Conservation (phyloP, 2,888 invertebrate species). For the Azorinus chamasolen region DNA sequence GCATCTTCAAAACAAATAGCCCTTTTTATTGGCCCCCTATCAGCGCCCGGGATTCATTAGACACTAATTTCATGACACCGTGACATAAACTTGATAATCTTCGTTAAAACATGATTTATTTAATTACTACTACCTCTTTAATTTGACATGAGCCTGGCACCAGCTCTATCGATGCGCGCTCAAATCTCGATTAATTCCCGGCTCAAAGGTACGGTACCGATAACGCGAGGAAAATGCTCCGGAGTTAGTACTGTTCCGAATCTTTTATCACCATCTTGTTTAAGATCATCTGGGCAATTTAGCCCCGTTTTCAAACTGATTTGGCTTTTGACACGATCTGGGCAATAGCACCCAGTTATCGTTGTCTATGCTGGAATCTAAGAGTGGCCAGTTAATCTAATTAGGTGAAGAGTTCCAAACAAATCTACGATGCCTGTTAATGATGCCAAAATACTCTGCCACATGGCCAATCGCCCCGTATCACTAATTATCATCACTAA, state of each 20-base stretch:
- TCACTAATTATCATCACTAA: too few relatives aligned
- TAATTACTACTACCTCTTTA: slow-evolving; percentile 47
- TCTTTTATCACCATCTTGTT: too few relatives aligned
- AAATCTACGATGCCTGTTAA: slow-evolving; percentile 46
- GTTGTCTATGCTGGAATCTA: slow-evolving; percentile 9
- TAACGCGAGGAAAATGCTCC: not conserved
- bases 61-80: slow-evolving; percentile 31
- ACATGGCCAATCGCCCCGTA: slow-evolving; percentile 14
- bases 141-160: slow-evolving; percentile 50
- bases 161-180: slow-evolving; percentile 5
- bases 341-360: too few relatives aligned
- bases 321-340: slow-evolving; percentile 22
- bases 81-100: slow-evolving; percentile 49
- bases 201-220: slow-evolving; percentile 8
- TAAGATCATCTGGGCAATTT: slow-evolving; percentile 23
- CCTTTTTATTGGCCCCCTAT: slow-evolving; percentile 3
- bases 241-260: too few relatives aligned
- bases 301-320: slow-evolving; percentile 31
- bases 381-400: slow-evolving; percentile 51
- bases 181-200: too few relatives aligned
- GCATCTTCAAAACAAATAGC: not conserved
- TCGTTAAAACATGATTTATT: slow-evolving; percentile 57
- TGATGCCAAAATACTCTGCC: not conserved
- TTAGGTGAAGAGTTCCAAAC: slow-evolving; percentile 46
- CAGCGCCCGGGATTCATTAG: slow-evolving; percentile 28